These are phyloP conservation scores for Stigmatopora nigra DNA, from an alignment of 2,113 vertebrate genomes.

Conservation along the genomic window DNA sequence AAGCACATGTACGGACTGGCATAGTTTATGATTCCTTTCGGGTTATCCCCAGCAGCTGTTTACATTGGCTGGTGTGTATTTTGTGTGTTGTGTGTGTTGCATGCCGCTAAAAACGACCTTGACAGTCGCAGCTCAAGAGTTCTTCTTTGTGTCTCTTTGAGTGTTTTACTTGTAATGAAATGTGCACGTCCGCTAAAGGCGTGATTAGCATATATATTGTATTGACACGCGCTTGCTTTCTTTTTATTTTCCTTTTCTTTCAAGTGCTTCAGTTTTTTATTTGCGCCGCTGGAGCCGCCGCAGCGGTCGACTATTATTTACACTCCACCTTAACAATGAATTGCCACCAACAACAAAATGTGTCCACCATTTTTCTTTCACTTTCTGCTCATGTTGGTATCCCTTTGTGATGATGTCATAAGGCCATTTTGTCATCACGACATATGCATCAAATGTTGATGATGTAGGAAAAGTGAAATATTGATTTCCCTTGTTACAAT, in stretches of 20 bases:
- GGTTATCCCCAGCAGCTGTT: not conserved
- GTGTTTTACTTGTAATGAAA: conserved; percentile 53
- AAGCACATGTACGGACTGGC: not conserved
- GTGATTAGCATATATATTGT: conserved; percentile 68
- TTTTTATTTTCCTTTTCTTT: conserved; percentile 25
- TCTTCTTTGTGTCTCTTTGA: conserved; percentile 36
- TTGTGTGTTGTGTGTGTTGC: not conserved
- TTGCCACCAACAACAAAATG: not conserved
- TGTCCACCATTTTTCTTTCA: not conserved
- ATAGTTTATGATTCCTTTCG: too few species aligned
- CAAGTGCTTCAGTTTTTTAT: conserved; percentile 50
- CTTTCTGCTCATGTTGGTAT: not conserved
- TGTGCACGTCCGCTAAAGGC: conserved; percentile 58
- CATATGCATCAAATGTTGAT: not conserved
- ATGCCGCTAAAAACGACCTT: conserved; percentile 42
- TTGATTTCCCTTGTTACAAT: too few species aligned
- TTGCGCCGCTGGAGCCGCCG: conserved; percentile 18
- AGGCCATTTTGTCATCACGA: not conserved
- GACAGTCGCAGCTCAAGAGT: conserved; percentile 29
- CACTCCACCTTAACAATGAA: conserved; percentile 16
- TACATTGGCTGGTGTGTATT: not conserved
- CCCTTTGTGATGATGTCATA: not conserved
- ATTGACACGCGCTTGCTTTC: conserved; percentile 48
- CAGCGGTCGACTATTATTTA: conserved; percentile 39
- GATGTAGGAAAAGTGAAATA: too few species aligned